These are phyloP conservation scores for Sebastes fasciatus DNA, from an alignment of 2,113 vertebrate genomes.

Conservation along the genomic window DNA sequence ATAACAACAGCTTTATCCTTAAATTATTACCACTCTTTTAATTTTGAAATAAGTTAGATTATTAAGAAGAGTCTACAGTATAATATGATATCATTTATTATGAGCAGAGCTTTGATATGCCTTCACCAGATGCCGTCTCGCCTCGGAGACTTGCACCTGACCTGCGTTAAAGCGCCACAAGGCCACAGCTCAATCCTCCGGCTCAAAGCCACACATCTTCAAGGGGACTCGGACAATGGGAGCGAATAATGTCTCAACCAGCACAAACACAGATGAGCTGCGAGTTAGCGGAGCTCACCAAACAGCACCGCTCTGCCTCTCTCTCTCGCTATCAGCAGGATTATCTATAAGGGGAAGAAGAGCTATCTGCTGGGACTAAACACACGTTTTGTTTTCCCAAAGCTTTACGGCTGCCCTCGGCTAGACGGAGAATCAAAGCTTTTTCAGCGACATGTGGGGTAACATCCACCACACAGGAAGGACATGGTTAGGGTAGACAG, in stretches of 20 bases:
- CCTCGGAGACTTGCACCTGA: conserved; percentile 69
- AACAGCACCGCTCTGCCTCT: conserved; percentile 39
- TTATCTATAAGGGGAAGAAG: conserved; percentile 67
- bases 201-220: conserved; percentile 59
- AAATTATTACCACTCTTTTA: neutral
- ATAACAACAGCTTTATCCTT: neutral
- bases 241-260: conserved; percentile 78
- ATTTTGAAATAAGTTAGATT: neutral
- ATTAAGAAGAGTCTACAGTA: neutral
- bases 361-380: conserved; percentile 60
- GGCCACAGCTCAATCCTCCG: conserved; percentile 52
- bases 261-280: conserved; percentile 74
- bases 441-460: conserved; percentile 36
- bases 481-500: conserved; percentile 42
- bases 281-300: conserved; percentile 55
- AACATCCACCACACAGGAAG: conserved; percentile 53
- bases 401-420: conserved; percentile 68
- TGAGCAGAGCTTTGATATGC: neutral
- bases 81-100: neutral
- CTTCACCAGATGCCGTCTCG: neutral
- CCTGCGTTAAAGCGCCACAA: conserved; percentile 42
- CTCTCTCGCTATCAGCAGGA: conserved; percentile 58
- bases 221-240: conserved; percentile 61
- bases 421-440: conserved; percentile 63
- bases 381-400: conserved; percentile 72